Evolutionary conservation across 2,113 vertebrate genomes (phyloP), one percentile per base, ranked within the genome.

Genomic region (Erythrocebus patas): DNA sequence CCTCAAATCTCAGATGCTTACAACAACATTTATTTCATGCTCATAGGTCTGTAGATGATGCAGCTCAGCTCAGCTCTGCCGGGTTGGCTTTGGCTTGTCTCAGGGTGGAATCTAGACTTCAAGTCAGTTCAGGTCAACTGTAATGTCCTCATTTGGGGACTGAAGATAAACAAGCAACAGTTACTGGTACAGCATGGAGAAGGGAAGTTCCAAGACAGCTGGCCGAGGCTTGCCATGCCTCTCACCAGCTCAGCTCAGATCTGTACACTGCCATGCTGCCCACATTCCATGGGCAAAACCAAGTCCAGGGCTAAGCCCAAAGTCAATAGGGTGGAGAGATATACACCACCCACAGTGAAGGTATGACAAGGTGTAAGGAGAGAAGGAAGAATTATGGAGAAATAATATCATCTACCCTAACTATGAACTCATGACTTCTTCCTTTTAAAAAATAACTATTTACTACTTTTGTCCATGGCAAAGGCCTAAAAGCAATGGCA

Each of bases 391-490:
- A 38, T 6, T 11, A 20, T 38, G 43, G 32, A 86, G 85, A 78
- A 88, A 43, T 27, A 59, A 14, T 48, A 32, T 27, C 20, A 40
- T 30, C 84, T n/a, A 9, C 45, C 20, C 84, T 61, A 68, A 73
- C 66, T 50, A 80, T 25, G 14, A 75, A 50, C 43, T 61, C 40
- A 30, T 30, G 48, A 84, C 38, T 18, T 85, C 70, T 70, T 68
- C 78, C 82, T 83, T 95, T 64, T 18, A 57, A 91, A 87, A 96
- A 85, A 59, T 35, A 90, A 84, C 2, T 40, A 48, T 70, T 52
- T 82, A 43, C 57, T 66, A 43, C 38, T 11, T 73, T 20, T n/a
- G 80, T 11, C 18, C 73, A 78, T 38, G 14, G 4, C 86, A 90
- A 78, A 57, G 23, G 22, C 6, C n/a, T 45, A 82, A 91, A 91